phyloP scores from a whole-genome alignment of 1,140 invertebrate species.

The Chironomus tepperi region DNA sequence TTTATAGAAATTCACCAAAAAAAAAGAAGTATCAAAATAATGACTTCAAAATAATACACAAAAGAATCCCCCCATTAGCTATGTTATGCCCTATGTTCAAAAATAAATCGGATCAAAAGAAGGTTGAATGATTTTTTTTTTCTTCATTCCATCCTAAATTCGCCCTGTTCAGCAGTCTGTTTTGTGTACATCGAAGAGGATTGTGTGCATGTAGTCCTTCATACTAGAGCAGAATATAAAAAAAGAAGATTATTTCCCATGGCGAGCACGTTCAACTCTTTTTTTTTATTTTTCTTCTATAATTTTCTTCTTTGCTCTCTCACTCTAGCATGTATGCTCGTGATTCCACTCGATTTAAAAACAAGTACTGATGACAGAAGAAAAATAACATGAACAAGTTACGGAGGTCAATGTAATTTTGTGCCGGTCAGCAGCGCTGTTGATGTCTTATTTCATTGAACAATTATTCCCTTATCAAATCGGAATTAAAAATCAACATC shows the following conservation, averaged over 20 bases:
- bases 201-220: slow-evolving; percentile 11
- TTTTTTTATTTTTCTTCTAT: not conserved
- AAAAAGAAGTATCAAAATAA: no score
- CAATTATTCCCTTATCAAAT: no score
- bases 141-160: no score
- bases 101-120: no score
- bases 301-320: not conserved
- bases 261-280: slow-evolving; percentile 5
- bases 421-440: not conserved
- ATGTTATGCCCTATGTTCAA: no score
- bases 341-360: slow-evolving; percentile 8
- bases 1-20: no score
- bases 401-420: not conserved
- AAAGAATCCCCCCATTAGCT: no score
- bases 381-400: not conserved
- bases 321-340: not conserved
- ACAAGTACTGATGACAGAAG: slow-evolving; percentile 11
- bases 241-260: slow-evolving; percentile 13
- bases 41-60: no score
- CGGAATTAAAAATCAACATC: no score
- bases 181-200: not conserved
- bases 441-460: no score
- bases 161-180: no score
- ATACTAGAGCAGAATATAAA: not conserved
- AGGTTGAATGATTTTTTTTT: no score